Evolutionary conservation across 2,888 invertebrate species (phyloP).

Genomic region (Sinhomidia bicolor): DNA sequence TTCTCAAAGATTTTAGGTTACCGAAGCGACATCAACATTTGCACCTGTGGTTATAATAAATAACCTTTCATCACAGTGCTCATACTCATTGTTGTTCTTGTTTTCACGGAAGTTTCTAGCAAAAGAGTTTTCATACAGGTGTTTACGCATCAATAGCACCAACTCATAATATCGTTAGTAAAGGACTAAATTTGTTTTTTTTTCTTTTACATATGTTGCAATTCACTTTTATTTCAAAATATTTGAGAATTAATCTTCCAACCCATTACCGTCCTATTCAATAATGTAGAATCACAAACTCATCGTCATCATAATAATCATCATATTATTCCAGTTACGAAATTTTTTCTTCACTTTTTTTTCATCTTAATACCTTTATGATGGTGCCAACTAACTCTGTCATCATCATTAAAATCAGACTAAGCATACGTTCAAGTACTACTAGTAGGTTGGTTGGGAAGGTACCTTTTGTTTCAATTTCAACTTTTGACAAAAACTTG

Average conservation of each 20-base stretch:
- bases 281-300: background rate
- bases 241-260: constrained; percentile 2
- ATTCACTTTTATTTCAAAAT: constrained; percentile 36
- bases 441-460: too few relatives aligned
- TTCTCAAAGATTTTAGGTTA: too few relatives aligned
- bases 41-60: too few relatives aligned
- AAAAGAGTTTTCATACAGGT: background rate
- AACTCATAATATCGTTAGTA: too few relatives aligned
- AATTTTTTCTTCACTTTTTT: constrained; percentile 3
- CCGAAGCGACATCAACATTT: too few relatives aligned
- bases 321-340: constrained; percentile 37
- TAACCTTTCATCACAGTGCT: background rate
- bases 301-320: too few relatives aligned
- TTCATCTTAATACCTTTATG: constrained; percentile 4
- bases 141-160: too few relatives aligned
- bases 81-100: background rate
- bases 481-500: background rate
- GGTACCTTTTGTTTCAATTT: too few relatives aligned
- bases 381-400: background rate
- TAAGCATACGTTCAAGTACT: too few relatives aligned
- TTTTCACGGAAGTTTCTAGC: background rate
- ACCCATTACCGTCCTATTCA: background rate
- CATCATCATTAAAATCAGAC: constrained; percentile 32
- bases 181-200: background rate
- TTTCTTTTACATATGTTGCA: background rate